Base-by-base conservation (phyloP, 1,140 invertebrate species). In the Apis dorsata region DNA sequence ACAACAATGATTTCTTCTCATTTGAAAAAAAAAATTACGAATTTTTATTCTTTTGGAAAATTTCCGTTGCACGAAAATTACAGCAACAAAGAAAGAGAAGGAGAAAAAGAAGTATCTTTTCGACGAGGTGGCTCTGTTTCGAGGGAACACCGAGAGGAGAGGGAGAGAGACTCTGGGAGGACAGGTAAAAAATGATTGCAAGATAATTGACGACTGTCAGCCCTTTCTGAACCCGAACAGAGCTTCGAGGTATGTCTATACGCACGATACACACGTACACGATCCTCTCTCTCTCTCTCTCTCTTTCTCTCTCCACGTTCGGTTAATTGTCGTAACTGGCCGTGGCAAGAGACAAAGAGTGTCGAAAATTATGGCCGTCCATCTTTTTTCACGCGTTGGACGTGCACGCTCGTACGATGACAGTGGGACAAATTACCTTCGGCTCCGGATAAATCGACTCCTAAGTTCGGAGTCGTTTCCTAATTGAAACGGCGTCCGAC, bases 181-280 rank as follows among this genome's bases (percentile, higher is more conserved):
- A 71, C 72, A 77, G 79, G 82, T 85, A 80, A 79, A 79, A 80
- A 87, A 79, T 79, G 83, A 83, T 72, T 49, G 69, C 82, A 51
- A 76, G 83, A 85, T 87, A 88, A 87, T 87, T 85, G 87, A 87
- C 79, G 84, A 78, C 80, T 76, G 86, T 80, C 86, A 79, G 11
- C 19, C 21, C 80, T 79, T 78, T 73, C 66, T 4, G 63, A 73
- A 55, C 63, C 10, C 57, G 10, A 5, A 49, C 60, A 76, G 19
- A 60, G 19, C 68, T 62, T 19, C 19, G 28, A 66, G 21, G 8
- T 69, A 53, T 59, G 55, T 79, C 70, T 77, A 70, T 55, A 57
- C 74, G 17, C 34, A 34, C 34, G 34, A 34, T 34, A 34, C 69
- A 62, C 55, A 59, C 81, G 24, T 63, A 62, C 55, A 59, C 81